Percentiles rank a stretch among this genome's conserved stretches.
phyloP scores from a whole-genome alignment of 2,797 vertebrate species.

The Chaenodraco wilsoni region DNA sequence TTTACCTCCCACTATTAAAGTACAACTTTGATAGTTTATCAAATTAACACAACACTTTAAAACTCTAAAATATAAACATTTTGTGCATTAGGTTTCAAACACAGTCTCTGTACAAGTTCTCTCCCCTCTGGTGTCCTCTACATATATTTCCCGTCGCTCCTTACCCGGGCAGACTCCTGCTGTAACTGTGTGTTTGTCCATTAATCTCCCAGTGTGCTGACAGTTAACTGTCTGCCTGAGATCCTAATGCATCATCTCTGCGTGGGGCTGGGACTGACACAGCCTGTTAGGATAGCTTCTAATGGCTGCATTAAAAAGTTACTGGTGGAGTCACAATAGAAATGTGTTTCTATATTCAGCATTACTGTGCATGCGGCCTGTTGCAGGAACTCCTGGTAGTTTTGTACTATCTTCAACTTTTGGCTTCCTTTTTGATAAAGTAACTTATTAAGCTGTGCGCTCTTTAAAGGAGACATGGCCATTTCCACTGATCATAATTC shows the following conservation, averaged over 20 bases:
- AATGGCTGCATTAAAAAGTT: slow-evolving; percentile 69
- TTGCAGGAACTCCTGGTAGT: too few relatives aligned
- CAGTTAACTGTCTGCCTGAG: slow-evolving; percentile 61
- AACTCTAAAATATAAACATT: background rate
- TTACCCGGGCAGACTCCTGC: slow-evolving; percentile 23
- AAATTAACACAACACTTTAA: background rate
- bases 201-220: slow-evolving; percentile 66
- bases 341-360: background rate
- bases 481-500: too few relatives aligned
- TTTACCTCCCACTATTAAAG: background rate
- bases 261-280: slow-evolving; percentile 58
- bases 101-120: slow-evolving; percentile 47
- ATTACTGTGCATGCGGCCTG: too few relatives aligned
- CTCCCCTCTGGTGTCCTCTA: slow-evolving; percentile 7
- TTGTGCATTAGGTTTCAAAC: slow-evolving; percentile 19
- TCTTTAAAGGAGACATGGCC: too few relatives aligned
- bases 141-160: slow-evolving; percentile 23
- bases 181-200: slow-evolving; percentile 56
- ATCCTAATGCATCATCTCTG: slow-evolving; percentile 74
- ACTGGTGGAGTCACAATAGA: slow-evolving; percentile 44
- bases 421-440: too few relatives aligned
- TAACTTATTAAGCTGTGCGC: too few relatives aligned
- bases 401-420: too few relatives aligned
- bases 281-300: slow-evolving; percentile 62
- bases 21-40: background rate